Conservation (phyloP, 2,888 invertebrate species). For the Acronicta leporina region DNA sequence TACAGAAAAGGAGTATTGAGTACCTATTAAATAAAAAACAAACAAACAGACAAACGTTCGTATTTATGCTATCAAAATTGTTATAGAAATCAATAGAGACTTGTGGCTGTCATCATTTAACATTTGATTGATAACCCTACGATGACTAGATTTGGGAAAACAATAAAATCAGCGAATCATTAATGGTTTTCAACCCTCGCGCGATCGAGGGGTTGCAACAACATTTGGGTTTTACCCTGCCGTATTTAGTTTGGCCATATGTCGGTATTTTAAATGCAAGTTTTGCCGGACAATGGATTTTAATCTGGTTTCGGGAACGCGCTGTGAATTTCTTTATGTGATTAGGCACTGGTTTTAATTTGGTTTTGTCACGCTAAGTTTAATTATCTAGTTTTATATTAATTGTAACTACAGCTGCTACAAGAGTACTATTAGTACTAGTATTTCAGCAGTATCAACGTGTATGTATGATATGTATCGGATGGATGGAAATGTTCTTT, state of each 20-base stretch:
- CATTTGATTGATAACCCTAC: constrained; percentile 49
- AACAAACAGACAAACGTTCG: not conserved
- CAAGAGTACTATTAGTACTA: too few species aligned
- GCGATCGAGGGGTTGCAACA: constrained; percentile 42
- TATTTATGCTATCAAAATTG: not conserved
- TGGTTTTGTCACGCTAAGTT: constrained; percentile 36
- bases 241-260: constrained; percentile 57
- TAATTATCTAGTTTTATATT: constrained; percentile 14
- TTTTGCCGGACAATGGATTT: constrained; percentile 42
- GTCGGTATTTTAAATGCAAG: constrained; percentile 53
- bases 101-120: constrained; percentile 56
- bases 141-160: constrained; percentile 54
- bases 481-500: too few species aligned
- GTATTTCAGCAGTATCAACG: too few species aligned
- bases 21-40: not conserved
- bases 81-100: constrained; percentile 45
- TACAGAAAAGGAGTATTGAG: too few species aligned
- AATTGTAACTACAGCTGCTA: too few species aligned
- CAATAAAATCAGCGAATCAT: constrained; percentile 61
- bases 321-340: constrained; percentile 42
- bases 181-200: constrained; percentile 56
- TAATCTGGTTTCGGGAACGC: constrained; percentile 41
- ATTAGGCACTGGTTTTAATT: constrained; percentile 39
- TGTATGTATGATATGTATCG: too few species aligned
- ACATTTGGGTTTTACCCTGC: constrained; percentile 46